phyloP scores from a whole-genome alignment of 2,888 invertebrate genomes.

The Tenthredo amoena region DNA sequence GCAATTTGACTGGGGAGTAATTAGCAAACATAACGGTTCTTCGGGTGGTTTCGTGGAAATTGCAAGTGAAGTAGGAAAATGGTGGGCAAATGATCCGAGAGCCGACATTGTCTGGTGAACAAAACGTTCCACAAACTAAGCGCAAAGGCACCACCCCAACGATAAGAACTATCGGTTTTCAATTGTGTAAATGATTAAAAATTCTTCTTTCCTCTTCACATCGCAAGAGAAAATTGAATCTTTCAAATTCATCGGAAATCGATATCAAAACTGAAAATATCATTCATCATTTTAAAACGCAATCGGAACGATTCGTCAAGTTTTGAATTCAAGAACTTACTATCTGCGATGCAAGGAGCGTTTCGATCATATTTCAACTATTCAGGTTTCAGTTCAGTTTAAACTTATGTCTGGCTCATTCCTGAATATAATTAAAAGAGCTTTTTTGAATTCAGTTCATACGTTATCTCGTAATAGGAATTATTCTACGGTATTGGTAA shows the following conservation, averaged over 20 bases:
- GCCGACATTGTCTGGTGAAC: not conserved
- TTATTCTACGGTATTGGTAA: not conserved
- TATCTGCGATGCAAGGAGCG: too few species aligned
- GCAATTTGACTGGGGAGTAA: conserved; percentile 48
- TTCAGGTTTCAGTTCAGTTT: not conserved
- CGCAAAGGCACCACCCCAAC: not conserved
- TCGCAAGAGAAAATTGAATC: not conserved
- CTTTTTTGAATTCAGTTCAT: not conserved
- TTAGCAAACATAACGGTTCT: conserved; percentile 50
- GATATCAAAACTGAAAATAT: not conserved
- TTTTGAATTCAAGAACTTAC: not conserved
- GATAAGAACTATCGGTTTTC: not conserved
- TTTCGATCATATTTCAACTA: too few species aligned
- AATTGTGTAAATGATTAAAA: not conserved
- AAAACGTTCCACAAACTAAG: not conserved
- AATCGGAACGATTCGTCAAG: not conserved
- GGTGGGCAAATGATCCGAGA: conserved; percentile 4
- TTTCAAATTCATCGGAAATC: not conserved
- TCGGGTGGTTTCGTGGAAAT: conserved; percentile 30
- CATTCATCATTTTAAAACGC: not conserved
- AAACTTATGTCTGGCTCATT: not conserved
- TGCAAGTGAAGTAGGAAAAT: conserved; percentile 3
- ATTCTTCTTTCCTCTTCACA: not conserved
- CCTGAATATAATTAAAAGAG: not conserved
- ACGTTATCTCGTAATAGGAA: not conserved